These are phyloP conservation scores for Lucilia cuprina DNA, from an alignment of 1,140 invertebrate genomes.

Conservation along the genomic window DNA sequence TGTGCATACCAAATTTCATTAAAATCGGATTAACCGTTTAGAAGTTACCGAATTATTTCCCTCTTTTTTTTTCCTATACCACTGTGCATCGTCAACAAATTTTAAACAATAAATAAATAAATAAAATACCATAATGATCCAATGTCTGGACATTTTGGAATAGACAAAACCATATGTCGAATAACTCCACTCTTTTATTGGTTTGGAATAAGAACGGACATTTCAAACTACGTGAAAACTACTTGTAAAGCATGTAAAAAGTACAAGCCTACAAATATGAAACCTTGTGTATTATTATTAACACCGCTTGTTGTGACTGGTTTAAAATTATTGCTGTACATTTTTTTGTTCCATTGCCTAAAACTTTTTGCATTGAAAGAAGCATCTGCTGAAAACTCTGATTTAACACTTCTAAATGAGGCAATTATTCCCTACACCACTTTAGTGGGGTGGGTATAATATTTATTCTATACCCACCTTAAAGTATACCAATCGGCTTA, in stretches of 20 bases:
- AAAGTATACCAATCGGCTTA: too few relatives aligned
- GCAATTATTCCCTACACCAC: too few relatives aligned
- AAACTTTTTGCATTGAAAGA: slow-evolving; percentile 33
- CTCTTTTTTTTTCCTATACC: too few relatives aligned
- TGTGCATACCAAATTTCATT: too few relatives aligned
- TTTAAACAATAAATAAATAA: too few relatives aligned
- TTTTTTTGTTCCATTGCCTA: slow-evolving; percentile 38
- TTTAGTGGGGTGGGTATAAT: too few relatives aligned
- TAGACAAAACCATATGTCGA: slow-evolving; percentile 37
- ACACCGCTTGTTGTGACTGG: neutral
- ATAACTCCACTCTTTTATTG: slow-evolving; percentile 46
- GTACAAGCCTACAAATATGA: slow-evolving; percentile 40
- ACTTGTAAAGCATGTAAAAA: slow-evolving; percentile 1
- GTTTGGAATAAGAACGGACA: slow-evolving; percentile 47
- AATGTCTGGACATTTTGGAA: slow-evolving; percentile 48
- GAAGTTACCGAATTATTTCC: too few relatives aligned
- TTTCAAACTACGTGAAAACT: slow-evolving; percentile 22
- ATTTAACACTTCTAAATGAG: neutral
- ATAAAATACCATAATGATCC: slow-evolving; percentile 47
- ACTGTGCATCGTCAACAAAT: slow-evolving; percentile 17
- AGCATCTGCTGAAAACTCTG: neutral
- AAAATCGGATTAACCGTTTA: too few relatives aligned
- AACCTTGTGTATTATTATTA: slow-evolving; percentile 41
- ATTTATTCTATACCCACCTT: too few relatives aligned
- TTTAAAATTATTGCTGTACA: slow-evolving; percentile 36